Base-by-base conservation (phyloP, 2,113 vertebrate genomes). In the Clinocottus analis region DNA sequence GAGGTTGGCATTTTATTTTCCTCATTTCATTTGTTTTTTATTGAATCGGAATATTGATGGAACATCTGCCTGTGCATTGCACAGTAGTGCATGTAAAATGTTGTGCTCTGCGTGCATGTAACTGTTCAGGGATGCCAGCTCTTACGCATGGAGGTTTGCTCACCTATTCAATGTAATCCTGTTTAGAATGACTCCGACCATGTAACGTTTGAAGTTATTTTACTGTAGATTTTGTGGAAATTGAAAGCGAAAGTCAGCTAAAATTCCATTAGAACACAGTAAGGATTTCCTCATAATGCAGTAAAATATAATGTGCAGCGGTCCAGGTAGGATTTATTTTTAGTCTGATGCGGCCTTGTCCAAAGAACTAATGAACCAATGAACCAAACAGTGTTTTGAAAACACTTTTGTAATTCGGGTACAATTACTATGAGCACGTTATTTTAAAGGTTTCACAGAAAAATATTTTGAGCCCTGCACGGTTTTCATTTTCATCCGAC, bases 1-100 rank as follows among this genome's bases (percentile, higher is more conserved):
- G 96, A 98, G 96, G 97, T 91, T 93, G 87, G 83, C 56, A 9
- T 8, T 37, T 67, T 5, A 3, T 14, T n/a, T 39, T n/a, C 13
- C 2, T 45, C 3, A 14, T 45, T 5, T 14, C 21, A 29, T 35
- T 45, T 0, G n/a, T n/a, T 21, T 29, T 31, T 51, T 19, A 45
- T 13, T 13, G 7, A 55, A 27, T 65, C 10, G 5, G 29, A 58
- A n/a, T n/a, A n/a, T n/a, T n/a, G n/a, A n/a, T n/a, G n/a, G n/a
- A n/a, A n/a, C n/a, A n/a, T n/a, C n/a, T n/a, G n/a, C n/a, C n/a
- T n/a, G n/a, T n/a, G n/a, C n/a, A n/a, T n/a, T n/a, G n/a, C n/a
- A n/a, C n/a, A n/a, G n/a, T n/a, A n/a, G n/a, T n/a, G n/a, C n/a
- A n/a, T n/a, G n/a, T n/a, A n/a, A 31, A 31, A 31, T 31, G 29